Evolutionary conservation across 2,888 invertebrate species (phyloP).

Genomic region (Sminthurinus aureus): DNA sequence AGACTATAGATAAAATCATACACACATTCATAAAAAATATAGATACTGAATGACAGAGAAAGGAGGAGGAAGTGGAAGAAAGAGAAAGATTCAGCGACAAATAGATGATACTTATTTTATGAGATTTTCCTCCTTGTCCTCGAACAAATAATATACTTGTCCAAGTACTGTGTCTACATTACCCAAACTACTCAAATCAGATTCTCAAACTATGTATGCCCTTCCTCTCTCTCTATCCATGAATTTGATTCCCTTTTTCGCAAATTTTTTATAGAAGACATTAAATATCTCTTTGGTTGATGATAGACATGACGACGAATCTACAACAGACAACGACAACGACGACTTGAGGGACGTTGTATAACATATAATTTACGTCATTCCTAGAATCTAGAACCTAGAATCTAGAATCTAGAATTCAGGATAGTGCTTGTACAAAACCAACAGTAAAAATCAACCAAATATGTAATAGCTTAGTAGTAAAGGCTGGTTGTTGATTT

Average conservation of each 20-base stretch:
- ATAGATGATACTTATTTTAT: constrained; percentile 39
- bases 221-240: neutral
- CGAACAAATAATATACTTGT: constrained; percentile 8
- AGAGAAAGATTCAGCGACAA: constrained; percentile 17
- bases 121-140: constrained; percentile 25
- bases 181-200: neutral
- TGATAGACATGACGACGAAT: constrained; percentile 23
- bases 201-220: neutral
- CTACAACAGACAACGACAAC: neutral
- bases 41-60: neutral
- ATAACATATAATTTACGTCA: too few species aligned
- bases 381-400: too few species aligned
- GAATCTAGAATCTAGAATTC: too few species aligned
- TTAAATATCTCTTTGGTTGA: constrained; percentile 27
- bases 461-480: too few species aligned
- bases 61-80: neutral
- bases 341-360: constrained; percentile 1
- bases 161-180: neutral
- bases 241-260: constrained; percentile 18
- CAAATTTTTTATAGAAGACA: constrained; percentile 35
- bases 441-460: neutral
- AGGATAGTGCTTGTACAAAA: neutral
- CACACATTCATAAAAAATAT: neutral
- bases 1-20: too few species aligned
- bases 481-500: too few species aligned